phyloP scores from a whole-genome alignment of 2,797 vertebrate genomes.

The Pseudochirops cupreus region DNA sequence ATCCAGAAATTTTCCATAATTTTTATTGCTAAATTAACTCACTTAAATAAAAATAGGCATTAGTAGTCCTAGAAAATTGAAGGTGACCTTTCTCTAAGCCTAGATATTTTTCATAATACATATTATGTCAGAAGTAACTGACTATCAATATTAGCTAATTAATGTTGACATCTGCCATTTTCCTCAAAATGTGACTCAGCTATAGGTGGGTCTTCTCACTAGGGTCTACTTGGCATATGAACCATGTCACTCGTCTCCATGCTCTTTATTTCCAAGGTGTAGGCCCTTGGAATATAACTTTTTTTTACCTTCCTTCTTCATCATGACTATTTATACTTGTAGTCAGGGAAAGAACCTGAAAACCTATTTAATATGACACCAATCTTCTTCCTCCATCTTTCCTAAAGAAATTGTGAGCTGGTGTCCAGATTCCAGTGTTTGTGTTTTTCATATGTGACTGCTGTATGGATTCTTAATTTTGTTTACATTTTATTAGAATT shows the following conservation, averaged over 20 bases:
- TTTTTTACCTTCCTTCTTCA: not conserved
- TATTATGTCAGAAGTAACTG: not conserved
- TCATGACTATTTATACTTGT: not conserved
- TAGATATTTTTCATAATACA: slow-evolving; percentile 28
- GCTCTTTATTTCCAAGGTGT: not conserved
- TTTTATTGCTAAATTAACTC: slow-evolving; percentile 26
- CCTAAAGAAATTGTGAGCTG: slow-evolving; percentile 7
- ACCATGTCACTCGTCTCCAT: not conserved
- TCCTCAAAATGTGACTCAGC: not conserved
- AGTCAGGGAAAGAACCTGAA: slow-evolving; percentile 6
- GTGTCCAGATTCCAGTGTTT: not conserved
- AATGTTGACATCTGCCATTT: not conserved
- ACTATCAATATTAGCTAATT: slow-evolving; percentile 14
- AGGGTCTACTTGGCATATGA: not conserved
- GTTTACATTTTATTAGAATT: slow-evolving; percentile 36
- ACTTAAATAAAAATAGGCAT: slow-evolving; percentile 9
- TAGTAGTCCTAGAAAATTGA: slow-evolving; percentile 25
- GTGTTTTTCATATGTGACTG: slow-evolving; percentile 22
- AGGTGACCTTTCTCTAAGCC: not conserved
- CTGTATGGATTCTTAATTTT: not conserved
- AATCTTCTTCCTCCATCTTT: not conserved
- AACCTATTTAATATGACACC: not conserved
- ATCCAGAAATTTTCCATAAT: not conserved
- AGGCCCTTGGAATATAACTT: too few relatives aligned
- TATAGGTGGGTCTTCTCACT: not conserved